These are phyloP conservation scores for Columba janthina DNA, from an alignment of 2,113 vertebrate genomes.

Conservation along the genomic window DNA sequence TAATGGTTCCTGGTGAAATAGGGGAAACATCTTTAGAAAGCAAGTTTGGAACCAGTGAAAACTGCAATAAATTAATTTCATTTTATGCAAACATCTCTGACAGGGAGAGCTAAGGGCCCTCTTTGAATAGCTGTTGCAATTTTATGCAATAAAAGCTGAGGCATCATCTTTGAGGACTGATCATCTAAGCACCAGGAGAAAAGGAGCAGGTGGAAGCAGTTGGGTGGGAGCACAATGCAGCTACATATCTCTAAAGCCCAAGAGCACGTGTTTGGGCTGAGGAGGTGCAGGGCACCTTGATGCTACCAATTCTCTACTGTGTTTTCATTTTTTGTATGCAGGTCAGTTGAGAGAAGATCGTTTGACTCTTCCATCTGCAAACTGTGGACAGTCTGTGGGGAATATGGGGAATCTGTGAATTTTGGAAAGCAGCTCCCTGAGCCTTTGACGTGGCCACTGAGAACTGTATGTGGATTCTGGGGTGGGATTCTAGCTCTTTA, in stretches of 20 bases:
- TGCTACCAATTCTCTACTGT: background rate
- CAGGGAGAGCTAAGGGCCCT: background rate
- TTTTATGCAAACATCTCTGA: background rate
- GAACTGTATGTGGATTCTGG: background rate
- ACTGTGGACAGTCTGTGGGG: background rate
- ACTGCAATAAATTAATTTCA: slow-evolving; percentile 11
- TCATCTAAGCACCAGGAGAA: background rate
- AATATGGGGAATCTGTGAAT: background rate
- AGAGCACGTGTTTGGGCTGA: background rate
- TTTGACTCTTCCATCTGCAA: background rate
- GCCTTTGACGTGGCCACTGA: background rate
- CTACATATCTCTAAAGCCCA: background rate
- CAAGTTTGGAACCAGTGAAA: slow-evolving; percentile 28
- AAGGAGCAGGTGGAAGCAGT: background rate
- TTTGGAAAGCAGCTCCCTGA: background rate
- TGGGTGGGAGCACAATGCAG: background rate
- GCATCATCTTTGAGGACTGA: background rate
- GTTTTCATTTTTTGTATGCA: background rate
- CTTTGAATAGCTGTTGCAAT: background rate
- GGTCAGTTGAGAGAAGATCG: background rate
- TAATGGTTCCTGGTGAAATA: slow-evolving; percentile 31
- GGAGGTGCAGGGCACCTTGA: background rate
- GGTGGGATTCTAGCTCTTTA: background rate
- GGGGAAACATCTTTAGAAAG: background rate
- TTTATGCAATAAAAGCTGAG: background rate